A percentile compares a stretch with the other conserved stretches of the same genome.
phyloP scores from a whole-genome alignment of 2,888 invertebrate genomes.

The Agrotis puta region DNA sequence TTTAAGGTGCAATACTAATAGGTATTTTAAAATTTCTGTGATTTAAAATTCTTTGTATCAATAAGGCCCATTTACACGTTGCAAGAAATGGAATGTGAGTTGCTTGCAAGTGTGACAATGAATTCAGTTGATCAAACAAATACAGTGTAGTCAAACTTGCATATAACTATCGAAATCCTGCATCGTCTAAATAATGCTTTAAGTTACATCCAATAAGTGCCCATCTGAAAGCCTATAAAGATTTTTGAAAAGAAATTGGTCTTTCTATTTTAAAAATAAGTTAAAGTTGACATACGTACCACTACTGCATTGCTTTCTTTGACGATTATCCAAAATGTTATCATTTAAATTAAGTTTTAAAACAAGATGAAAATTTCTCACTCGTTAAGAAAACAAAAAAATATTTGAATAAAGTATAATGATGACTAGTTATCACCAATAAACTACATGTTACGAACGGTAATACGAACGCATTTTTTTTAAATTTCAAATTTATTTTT shows the following conservation, averaged over 20 bases:
- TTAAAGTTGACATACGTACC: slow-evolving; percentile 34
- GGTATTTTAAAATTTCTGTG: too few species aligned
- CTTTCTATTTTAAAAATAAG: neutral
- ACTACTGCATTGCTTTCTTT: slow-evolving; percentile 7
- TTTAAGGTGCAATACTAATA: too few species aligned
- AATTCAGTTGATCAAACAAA: too few species aligned
- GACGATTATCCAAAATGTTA: neutral
- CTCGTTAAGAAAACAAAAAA: neutral
- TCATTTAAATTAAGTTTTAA: neutral
- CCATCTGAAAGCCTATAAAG: neutral
- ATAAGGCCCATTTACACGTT: too few species aligned
- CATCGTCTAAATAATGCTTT: too few species aligned
- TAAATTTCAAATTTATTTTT: slow-evolving; percentile 13
- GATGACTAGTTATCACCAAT: neutral
- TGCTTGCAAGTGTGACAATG: too few species aligned
- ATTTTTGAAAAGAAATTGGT: neutral
- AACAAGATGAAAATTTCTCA: neutral
- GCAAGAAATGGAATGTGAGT: too few species aligned
- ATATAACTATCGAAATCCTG: too few species aligned
- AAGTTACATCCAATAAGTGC: neutral
- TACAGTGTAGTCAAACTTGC: too few species aligned
- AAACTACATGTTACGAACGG: neutral
- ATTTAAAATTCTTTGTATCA: too few species aligned
- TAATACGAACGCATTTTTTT: too few species aligned
- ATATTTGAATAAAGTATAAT: too few species aligned